phyloP scores from a whole-genome alignment of 2,797 vertebrate genomes.

The Triplophysa bombifrons region DNA sequence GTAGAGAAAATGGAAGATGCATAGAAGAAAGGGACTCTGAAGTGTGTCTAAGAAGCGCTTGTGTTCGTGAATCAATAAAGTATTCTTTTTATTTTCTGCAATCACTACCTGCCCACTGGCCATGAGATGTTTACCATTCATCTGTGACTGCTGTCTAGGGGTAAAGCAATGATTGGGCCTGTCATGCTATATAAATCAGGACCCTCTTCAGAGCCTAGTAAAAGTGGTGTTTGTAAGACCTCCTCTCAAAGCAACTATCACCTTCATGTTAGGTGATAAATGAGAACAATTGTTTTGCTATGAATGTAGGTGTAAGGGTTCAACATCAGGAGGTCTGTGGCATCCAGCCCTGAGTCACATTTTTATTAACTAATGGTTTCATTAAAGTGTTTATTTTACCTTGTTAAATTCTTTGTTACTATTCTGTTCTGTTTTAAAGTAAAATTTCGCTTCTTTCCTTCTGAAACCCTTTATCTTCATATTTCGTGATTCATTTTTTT shows the following conservation, averaged over 20 bases:
- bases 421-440: background rate
- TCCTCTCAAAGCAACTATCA: slow-evolving; percentile 16
- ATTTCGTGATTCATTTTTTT: no score
- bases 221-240: slow-evolving; percentile 23
- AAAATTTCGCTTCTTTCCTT: no score
- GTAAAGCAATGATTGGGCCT: slow-evolving; percentile 50
- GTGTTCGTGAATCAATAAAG: slow-evolving; percentile 61
- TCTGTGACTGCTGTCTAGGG: slow-evolving; percentile 47
- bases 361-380: background rate
- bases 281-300: slow-evolving; percentile 7
- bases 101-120: slow-evolving; percentile 40
- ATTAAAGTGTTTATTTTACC: background rate
- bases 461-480: no score
- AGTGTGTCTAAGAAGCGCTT: slow-evolving; percentile 23
- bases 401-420: background rate
- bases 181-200: slow-evolving; percentile 55
- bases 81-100: slow-evolving; percentile 55
- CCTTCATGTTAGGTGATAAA: slow-evolving; percentile 9
- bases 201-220: slow-evolving; percentile 33
- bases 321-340: background rate
- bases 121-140: slow-evolving; percentile 54
- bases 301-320: slow-evolving; percentile 24
- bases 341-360: background rate
- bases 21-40: background rate
- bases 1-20: background rate